These are phyloP conservation scores for Puntigrus tetrazona DNA, from an alignment of 2,113 vertebrate species.

Conservation along the genomic window DNA sequence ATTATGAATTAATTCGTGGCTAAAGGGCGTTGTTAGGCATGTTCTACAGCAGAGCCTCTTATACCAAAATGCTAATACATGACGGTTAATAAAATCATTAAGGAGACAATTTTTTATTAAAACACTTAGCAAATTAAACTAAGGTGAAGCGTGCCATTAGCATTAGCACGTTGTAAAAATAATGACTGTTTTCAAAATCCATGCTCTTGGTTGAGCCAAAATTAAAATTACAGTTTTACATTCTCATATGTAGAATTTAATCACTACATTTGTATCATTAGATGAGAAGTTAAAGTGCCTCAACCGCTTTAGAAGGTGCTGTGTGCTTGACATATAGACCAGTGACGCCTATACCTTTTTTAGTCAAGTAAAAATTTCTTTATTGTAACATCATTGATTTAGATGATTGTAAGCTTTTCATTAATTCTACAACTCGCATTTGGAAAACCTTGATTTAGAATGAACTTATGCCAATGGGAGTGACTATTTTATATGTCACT, in stretches of 20 bases:
- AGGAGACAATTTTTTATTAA: not conserved
- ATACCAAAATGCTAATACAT: not conserved
- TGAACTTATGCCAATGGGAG: not conserved
- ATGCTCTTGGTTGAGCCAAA: not conserved
- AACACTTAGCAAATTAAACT: not conserved
- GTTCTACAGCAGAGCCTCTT: not conserved
- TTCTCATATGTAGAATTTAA: too few relatives aligned
- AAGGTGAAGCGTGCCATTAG: not conserved
- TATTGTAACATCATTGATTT: not conserved
- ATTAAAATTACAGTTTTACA: too few relatives aligned
- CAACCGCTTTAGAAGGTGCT: too few relatives aligned
- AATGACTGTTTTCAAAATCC: not conserved
- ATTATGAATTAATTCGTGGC: not conserved
- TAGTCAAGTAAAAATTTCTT: not conserved
- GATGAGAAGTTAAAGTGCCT: too few relatives aligned
- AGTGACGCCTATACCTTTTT: too few relatives aligned
- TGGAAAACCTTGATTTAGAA: not conserved
- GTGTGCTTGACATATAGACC: too few relatives aligned
- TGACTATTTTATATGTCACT: not conserved
- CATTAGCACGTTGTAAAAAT: not conserved
- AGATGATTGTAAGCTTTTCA: not conserved
- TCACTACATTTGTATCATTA: too few relatives aligned
- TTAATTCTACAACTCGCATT: not conserved
- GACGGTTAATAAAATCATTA: not conserved
- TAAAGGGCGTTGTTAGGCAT: not conserved